Percentiles rank a stretch among this genome's conserved stretches.
These are phyloP conservation scores for Pseudorectes ferrugineus DNA, from an alignment of 2,113 vertebrate genomes.

Conservation along the genomic window DNA sequence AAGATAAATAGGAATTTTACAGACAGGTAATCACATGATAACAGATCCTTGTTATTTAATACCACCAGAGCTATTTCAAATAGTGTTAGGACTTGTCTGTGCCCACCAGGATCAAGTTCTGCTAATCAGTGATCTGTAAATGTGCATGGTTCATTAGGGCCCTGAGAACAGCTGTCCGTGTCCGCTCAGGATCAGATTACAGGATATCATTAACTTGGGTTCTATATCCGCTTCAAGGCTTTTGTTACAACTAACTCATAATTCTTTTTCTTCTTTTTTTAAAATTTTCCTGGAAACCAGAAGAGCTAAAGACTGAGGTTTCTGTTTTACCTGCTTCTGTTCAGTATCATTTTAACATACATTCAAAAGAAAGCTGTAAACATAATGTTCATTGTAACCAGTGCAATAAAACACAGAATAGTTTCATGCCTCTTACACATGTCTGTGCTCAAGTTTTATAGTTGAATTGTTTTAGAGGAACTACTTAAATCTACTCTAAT, in stretches of 20 bases:
- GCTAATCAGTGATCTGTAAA: constrained; percentile 58
- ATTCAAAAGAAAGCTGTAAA: constrained; percentile 38
- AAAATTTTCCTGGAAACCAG: not conserved
- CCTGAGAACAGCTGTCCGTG: constrained; percentile 51
- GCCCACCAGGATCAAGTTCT: constrained; percentile 44
- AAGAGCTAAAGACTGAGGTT: not conserved
- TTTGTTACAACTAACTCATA: constrained; percentile 50
- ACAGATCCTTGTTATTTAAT: constrained; percentile 68
- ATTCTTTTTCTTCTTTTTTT: not conserved
- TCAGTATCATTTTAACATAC: constrained; percentile 39
- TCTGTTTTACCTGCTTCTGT: constrained; percentile 57
- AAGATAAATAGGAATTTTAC: constrained; percentile 73
- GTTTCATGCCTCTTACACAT: not conserved
- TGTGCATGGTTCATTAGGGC: constrained; percentile 42
- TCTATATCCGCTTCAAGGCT: constrained; percentile 40
- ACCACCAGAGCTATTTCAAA: constrained; percentile 50
- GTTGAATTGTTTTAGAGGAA: not conserved
- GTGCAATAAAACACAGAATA: constrained; percentile 19
- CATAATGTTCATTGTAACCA: constrained; percentile 16
- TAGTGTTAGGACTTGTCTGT: constrained; percentile 63
- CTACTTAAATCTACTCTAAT: constrained; percentile 30
- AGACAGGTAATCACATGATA: constrained; percentile 70
- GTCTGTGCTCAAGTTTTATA: constrained; percentile 8
- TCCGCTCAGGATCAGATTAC: constrained; percentile 55
- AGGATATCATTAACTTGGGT: constrained; percentile 64